A percentile compares a stretch with the other conserved stretches of the same genome.
Evolutionary conservation across 1,140 invertebrate genomes (phyloP).

Genomic region (Diabrotica undecimpunctata): DNA sequence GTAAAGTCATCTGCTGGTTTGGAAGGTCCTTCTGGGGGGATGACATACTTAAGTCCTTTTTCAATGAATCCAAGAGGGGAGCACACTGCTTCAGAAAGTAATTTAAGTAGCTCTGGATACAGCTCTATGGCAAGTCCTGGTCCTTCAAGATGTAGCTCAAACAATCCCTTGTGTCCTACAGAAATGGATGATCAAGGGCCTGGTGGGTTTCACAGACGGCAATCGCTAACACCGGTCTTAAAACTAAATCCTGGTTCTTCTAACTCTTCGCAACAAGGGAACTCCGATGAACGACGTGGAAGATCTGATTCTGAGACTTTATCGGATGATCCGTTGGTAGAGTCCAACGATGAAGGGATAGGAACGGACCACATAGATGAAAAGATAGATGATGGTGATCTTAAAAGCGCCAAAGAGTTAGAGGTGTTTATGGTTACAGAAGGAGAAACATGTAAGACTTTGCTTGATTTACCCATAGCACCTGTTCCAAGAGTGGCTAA

Average conservation of each 20-base stretch:
- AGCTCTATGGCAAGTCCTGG: slow-evolving; percentile 77
- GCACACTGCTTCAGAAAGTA: slow-evolving; percentile 72
- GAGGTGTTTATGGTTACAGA: slow-evolving; percentile 56
- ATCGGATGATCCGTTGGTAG: slow-evolving; percentile 62
- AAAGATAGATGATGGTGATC: slow-evolving; percentile 60
- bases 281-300: slow-evolving; percentile 49
- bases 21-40: slow-evolving; percentile 52
- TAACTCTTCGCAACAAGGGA: slow-evolving; percentile 39
- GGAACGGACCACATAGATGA: slow-evolving; percentile 63
- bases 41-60: slow-evolving; percentile 73
- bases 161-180: slow-evolving; percentile 67
- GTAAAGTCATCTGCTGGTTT: slow-evolving; percentile 41
- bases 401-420: slow-evolving; percentile 63
- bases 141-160: slow-evolving; percentile 71
- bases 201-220: slow-evolving; percentile 50
- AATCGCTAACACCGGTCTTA: slow-evolving; percentile 50
- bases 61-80: slow-evolving; percentile 65
- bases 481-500: slow-evolving; percentile 33
- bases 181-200: slow-evolving; percentile 65
- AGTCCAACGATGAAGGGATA: slow-evolving; percentile 70
- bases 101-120: slow-evolving; percentile 77
- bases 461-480: slow-evolving; percentile 45
- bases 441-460: slow-evolving; percentile 40
- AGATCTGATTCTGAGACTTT: slow-evolving; percentile 66
- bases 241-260: slow-evolving; percentile 50